These are phyloP conservation scores for Podarcis muralis DNA, from an alignment of 2,113 vertebrate genomes.

Conservation along the genomic window DNA sequence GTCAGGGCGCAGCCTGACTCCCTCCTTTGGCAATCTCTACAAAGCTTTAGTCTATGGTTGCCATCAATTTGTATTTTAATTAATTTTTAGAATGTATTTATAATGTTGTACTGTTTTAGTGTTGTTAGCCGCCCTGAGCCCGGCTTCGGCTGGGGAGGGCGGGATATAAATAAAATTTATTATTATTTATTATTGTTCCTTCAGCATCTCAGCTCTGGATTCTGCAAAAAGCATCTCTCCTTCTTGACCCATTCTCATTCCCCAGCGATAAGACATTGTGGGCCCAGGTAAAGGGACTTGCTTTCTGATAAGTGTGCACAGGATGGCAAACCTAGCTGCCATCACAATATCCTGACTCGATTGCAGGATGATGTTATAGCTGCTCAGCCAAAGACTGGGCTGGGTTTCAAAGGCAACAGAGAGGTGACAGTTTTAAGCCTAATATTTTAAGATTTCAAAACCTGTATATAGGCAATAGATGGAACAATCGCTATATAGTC, in stretches of 20 bases:
- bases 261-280: neutral
- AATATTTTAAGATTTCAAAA: constrained; percentile 5
- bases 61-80: too few relatives aligned
- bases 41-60: too few relatives aligned
- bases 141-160: too few relatives aligned
- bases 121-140: too few relatives aligned
- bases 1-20: too few relatives aligned
- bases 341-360: neutral
- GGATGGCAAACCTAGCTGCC: neutral
- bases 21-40: too few relatives aligned
- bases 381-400: neutral
- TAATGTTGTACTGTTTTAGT: too few relatives aligned
- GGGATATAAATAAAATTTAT: too few relatives aligned
- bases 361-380: neutral
- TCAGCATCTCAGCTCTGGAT: neutral
- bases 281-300: too few relatives aligned
- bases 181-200: too few relatives aligned
- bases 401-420: neutral
- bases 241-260: neutral
- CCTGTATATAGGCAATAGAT: neutral
- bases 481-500: constrained; percentile 3
- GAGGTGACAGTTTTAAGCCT: neutral
- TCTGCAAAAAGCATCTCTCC: neutral
- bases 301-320: too few relatives aligned
- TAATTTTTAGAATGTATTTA: too few relatives aligned